phyloP scores from a whole-genome alignment of 2,888 invertebrate species.

The Scrobipalpa atriplicella region DNA sequence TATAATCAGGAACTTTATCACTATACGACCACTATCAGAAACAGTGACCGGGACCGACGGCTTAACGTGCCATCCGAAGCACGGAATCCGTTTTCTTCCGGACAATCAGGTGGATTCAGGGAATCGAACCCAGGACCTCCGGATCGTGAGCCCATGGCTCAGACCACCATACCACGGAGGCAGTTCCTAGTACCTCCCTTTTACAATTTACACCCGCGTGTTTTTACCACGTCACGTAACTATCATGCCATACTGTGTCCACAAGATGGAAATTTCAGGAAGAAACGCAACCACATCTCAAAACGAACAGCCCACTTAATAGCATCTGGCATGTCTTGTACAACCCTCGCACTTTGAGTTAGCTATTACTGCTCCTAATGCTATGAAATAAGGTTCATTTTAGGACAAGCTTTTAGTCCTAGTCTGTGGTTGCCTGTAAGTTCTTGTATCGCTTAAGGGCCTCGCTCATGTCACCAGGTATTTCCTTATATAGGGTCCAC shows the following conservation, averaged over 20 bases:
- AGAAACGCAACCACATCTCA: background rate
- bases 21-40: too few relatives aligned
- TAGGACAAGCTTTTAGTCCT: background rate
- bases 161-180: too few relatives aligned
- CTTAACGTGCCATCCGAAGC: too few relatives aligned
- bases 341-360: background rate
- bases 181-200: too few relatives aligned
- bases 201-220: background rate
- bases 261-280: slow-evolving; percentile 4
- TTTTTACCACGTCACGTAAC: background rate
- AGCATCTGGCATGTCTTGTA: background rate
- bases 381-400: background rate
- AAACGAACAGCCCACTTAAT: background rate
- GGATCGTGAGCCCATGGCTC: too few relatives aligned
- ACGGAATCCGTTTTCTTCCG: too few relatives aligned
- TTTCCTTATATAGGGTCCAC: slow-evolving; percentile 7
- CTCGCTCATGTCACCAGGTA: background rate
- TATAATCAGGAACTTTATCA: too few relatives aligned
- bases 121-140: too few relatives aligned
- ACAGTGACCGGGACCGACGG: too few relatives aligned
- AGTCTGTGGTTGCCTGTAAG: background rate
- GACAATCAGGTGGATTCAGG: too few relatives aligned
- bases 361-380: background rate
- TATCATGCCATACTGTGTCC: background rate
- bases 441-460: slow-evolving; percentile 10